phyloP scores from a whole-genome alignment of 2,113 vertebrate species.

The Percina caprodes region DNA sequence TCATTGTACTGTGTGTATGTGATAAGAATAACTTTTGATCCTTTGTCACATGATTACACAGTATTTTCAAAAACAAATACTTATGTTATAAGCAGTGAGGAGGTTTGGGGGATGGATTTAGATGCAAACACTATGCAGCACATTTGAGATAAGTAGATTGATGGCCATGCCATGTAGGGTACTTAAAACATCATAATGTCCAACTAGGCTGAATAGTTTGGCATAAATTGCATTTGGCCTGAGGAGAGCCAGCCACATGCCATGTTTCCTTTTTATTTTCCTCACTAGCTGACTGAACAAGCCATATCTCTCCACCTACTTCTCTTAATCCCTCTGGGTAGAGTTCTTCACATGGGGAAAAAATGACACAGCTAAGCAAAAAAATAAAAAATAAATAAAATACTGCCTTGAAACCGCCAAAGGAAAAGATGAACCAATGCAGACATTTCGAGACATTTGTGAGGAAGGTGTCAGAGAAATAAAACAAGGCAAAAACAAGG shows the following conservation, averaged over 20 bases:
- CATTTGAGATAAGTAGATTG: neutral
- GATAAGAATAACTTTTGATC: too few species aligned
- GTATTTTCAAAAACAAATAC: neutral
- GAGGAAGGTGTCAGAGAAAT: neutral
- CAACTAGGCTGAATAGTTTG: neutral
- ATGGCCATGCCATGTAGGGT: neutral
- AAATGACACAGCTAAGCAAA: neutral
- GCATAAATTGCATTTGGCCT: neutral
- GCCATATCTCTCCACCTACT: neutral
- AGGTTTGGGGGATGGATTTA: neutral
- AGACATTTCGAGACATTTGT: neutral
- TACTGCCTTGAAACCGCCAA: neutral
- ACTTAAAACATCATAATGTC: conserved; percentile 17
- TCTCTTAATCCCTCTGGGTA: neutral
- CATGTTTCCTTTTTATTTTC: conserved; percentile 16
- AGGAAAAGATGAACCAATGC: neutral
- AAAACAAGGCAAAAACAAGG: too few species aligned
- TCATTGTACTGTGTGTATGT: too few species aligned
- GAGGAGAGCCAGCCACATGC: neutral
- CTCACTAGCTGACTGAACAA: conserved; percentile 19
- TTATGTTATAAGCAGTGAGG: neutral
- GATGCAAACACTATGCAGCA: neutral
- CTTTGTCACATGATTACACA: too few species aligned
- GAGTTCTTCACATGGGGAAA: neutral
- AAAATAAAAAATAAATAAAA: neutral